Percentiles rank a stretch among this genome's conserved stretches.
These are phyloP conservation scores for Stratiomys singularior DNA, from an alignment of 2,888 invertebrate genomes.

Conservation along the genomic window DNA sequence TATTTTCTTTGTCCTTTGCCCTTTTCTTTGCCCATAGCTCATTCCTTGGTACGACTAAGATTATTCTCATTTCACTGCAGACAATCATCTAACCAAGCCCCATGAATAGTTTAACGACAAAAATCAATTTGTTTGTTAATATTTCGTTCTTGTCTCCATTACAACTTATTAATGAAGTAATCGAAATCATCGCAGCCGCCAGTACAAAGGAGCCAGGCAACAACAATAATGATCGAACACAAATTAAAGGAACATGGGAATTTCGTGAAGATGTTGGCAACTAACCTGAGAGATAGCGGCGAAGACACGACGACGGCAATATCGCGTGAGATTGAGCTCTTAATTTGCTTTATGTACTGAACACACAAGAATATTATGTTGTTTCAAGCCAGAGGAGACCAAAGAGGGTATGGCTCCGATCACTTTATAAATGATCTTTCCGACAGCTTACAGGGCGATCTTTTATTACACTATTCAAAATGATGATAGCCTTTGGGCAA, in stretches of 20 bases:
- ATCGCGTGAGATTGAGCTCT: conserved; percentile 45
- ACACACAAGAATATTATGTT: conserved; percentile 10
- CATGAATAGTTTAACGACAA: no score
- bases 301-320: conserved; percentile 4
- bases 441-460: conserved; percentile 47
- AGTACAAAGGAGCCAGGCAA: conserved; percentile 29
- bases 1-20: no score
- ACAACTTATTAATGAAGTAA: conserved; percentile 34
- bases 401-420: neutral
- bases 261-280: conserved; percentile 4
- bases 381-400: neutral
- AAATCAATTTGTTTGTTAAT: conserved; percentile 27
- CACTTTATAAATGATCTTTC: conserved; percentile 46
- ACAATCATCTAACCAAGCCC: no score
- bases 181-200: conserved; percentile 14
- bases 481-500: conserved; percentile 42
- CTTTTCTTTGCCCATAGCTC: no score
- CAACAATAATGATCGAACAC: conserved; percentile 23
- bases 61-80: no score
- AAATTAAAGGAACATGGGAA: conserved; percentile 43
- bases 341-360: conserved; percentile 34
- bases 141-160: neutral
- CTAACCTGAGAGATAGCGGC: no score
- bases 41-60: no score
- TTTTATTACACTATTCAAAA: conserved; percentile 44